Evolutionary conservation across 2,113 vertebrate genomes (phyloP).

Genomic region (Corythaeola cristata): DNA sequence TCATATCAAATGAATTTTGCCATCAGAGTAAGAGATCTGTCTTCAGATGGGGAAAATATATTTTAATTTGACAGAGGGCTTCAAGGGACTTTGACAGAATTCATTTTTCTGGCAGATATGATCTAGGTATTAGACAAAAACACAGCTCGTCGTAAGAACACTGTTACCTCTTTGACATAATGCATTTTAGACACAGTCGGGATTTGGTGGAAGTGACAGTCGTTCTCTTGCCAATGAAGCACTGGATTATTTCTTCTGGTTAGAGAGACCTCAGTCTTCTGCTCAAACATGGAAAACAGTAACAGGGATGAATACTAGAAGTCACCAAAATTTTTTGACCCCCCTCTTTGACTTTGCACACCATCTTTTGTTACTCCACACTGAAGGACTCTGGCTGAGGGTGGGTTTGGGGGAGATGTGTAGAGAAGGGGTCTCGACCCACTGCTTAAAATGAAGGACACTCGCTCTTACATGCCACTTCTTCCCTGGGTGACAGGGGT

Average conservation of each 20-base stretch:
- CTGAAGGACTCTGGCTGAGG: not conserved
- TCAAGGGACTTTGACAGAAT: conserved; percentile 59
- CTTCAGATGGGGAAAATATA: not conserved
- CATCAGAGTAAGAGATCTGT: conserved; percentile 60
- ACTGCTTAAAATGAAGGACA: not conserved
- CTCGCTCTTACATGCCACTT: not conserved
- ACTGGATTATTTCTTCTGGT: not conserved
- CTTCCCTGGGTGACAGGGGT: not conserved
- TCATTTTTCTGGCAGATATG: conserved; percentile 52
- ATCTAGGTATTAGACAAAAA: conserved; percentile 48
- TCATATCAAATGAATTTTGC: conserved; percentile 62
- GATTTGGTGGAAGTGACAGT: not conserved
- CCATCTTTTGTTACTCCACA: no score
- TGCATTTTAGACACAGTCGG: not conserved
- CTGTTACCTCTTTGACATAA: conserved; percentile 5
- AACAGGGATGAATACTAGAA: not conserved
- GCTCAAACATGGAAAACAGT: not conserved
- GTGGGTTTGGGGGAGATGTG: not conserved
- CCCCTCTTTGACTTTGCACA: no score
- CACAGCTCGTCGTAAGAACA: not conserved
- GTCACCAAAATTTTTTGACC: not conserved
- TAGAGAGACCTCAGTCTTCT: not conserved
- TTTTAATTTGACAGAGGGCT: conserved; percentile 64
- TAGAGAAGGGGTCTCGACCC: not conserved
- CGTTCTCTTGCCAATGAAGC: not conserved